A percentile compares a stretch with the other conserved stretches of the same genome.
Conservation (phyloP, 2,797 vertebrate genomes). For the Atherinosoma microstoma region DNA sequence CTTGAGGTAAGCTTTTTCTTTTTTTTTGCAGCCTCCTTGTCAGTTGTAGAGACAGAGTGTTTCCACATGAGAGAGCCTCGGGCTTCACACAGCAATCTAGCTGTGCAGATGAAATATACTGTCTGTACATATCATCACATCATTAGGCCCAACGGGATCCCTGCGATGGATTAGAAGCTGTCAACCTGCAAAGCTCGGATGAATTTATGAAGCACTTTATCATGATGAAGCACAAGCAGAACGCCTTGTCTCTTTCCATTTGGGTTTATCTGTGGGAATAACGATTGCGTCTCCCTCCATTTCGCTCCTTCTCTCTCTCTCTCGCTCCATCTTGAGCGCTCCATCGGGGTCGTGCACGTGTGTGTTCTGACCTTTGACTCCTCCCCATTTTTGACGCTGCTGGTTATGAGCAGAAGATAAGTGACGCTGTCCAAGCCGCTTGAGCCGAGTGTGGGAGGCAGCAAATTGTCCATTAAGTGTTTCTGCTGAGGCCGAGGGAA, state of each 20-base stretch:
- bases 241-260: slow-evolving; percentile 72
- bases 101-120: slow-evolving; percentile 70
- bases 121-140: slow-evolving; percentile 80
- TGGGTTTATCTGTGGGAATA: slow-evolving; percentile 69
- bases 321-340: neutral
- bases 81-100: slow-evolving; percentile 67
- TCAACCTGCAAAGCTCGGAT: slow-evolving; percentile 72
- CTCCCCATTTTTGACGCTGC: slow-evolving; percentile 51
- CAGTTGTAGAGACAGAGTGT: slow-evolving; percentile 65
- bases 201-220: slow-evolving; percentile 78
- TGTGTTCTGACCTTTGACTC: slow-evolving; percentile 63
- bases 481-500: slow-evolving; percentile 83
- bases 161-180: slow-evolving; percentile 71
- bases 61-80: slow-evolving; percentile 77
- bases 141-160: slow-evolving; percentile 77
- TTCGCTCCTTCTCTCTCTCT: slow-evolving; percentile 27
- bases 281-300: slow-evolving; percentile 39
- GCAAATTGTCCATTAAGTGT: slow-evolving; percentile 86
- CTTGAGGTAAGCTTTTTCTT: slow-evolving; percentile 33
- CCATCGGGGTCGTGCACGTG: slow-evolving; percentile 10
- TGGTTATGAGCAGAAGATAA: slow-evolving; percentile 57
- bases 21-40: slow-evolving; percentile 37
- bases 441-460: slow-evolving; percentile 78
- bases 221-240: slow-evolving; percentile 72
- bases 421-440: slow-evolving; percentile 58